Percentiles rank a stretch among this genome's conserved stretches.
Conservation (phyloP, 2,113 vertebrate species). For the Grantiella picta region DNA sequence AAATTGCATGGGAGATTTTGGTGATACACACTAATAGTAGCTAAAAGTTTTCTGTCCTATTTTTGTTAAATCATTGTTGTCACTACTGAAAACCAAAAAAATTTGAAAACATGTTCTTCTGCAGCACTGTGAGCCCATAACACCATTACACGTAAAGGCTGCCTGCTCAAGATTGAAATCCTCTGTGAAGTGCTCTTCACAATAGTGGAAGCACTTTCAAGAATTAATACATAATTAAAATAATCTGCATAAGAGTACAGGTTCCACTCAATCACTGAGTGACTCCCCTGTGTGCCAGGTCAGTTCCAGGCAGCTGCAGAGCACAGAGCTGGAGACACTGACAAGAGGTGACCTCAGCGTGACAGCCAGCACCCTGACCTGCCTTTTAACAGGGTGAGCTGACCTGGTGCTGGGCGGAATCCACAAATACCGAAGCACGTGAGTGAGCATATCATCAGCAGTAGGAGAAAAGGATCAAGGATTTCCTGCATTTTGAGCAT, state of each 20-base stretch:
- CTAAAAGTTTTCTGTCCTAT: neutral
- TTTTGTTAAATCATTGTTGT: neutral
- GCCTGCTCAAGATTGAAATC: neutral
- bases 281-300: neutral
- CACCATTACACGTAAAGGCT: neutral
- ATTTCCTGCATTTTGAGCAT: neutral
- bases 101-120: neutral
- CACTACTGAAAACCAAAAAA: neutral
- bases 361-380: neutral
- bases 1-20: neutral
- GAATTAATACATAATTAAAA: neutral
- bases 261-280: neutral
- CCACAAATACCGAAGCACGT: neutral
- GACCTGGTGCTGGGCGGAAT: fast-evolving
- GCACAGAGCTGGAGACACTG: neutral
- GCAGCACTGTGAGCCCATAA: neutral
- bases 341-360: neutral
- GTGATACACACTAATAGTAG: neutral
- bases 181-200: neutral
- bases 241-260: neutral
- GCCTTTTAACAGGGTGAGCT: neutral
- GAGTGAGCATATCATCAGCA: neutral
- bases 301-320: neutral
- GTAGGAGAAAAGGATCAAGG: neutral
- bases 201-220: neutral